Evolutionary conservation across 2,888 invertebrate species (phyloP).

Genomic region (Spicauda simplicius): DNA sequence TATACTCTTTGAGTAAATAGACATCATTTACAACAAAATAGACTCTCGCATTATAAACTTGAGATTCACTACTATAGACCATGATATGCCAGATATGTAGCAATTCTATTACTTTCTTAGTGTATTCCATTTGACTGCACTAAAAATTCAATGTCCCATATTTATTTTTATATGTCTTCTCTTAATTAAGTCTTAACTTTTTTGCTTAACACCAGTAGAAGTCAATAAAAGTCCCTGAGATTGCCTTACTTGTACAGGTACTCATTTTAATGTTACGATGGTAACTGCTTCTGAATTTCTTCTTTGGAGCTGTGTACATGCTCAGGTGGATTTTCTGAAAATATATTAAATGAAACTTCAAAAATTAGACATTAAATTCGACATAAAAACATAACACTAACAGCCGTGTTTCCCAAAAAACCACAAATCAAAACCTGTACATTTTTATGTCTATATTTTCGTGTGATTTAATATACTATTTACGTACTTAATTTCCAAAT

Average conservation of each 20-base stretch:
- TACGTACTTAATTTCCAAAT: too few species aligned
- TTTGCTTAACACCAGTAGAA: neutral
- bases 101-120: neutral
- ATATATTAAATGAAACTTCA: neutral
- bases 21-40: neutral
- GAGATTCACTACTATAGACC: slow-evolving; percentile 1
- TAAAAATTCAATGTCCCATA: neutral
- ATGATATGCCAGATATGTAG: neutral
- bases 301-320: neutral
- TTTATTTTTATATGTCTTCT: neutral
- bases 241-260: neutral
- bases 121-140: neutral
- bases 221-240: neutral
- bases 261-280: neutral
- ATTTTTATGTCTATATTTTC: too few species aligned
- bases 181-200: neutral
- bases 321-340: neutral
- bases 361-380: too few species aligned
- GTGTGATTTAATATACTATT: too few species aligned
- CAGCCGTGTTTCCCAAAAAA: too few species aligned
- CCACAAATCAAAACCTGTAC: too few species aligned
- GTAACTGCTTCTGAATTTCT: neutral
- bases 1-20: neutral
- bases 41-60: neutral
- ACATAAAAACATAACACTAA: too few species aligned